Evolutionary conservation across 2,888 invertebrate species (phyloP), one percentile per base, ranked within the genome.

Genomic region (Myathropa florea): DNA sequence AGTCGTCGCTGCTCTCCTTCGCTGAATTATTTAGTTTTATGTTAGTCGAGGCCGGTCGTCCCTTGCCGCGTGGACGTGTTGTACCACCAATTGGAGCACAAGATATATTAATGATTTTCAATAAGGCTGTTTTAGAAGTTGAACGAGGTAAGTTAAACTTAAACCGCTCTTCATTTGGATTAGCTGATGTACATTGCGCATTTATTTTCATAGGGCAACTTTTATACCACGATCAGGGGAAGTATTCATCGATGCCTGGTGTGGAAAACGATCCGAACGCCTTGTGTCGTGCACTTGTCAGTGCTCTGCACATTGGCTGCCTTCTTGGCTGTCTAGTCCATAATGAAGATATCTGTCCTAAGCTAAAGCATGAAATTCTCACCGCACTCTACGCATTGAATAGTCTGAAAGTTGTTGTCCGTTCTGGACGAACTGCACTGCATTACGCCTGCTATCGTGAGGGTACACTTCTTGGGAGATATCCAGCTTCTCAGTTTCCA

Each of bases 1-100:
- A 98, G 92, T 97, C 97, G 91, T 97, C 97, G 88, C 94, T 99
- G 86, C 96, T 98, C 91, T 97, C 98, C 89, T 99, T 99, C 93
- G 97, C 98, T 2, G 99, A 99, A 93, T 94, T 99, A 36, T 98
- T 97, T 93, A 96, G 96, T 81, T 98, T 98, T 93, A 98, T 99
- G 97, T 95, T 98, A 92, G 96, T 97, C 30, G 98, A 98, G 92
- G 94, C 96, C 71, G 96, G 96, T 30, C 94, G 96, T 63, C 95
- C 95, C 83, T 94, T 95, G 81, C 94, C 94, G 14, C 93, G 95
- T 89, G 95, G 96, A 61, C 95, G 96, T 76, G 94, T 96, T 86
- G 96, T 96, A 82, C 97, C 96, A 59, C 95, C 96, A 0, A 96
- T 98, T 26, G 95, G 96, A 70, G 96, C 97, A 90, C 94, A 94